These are phyloP conservation scores for Drosophila sproati DNA, from an alignment of 1,140 invertebrate species.

Conservation along the genomic window DNA sequence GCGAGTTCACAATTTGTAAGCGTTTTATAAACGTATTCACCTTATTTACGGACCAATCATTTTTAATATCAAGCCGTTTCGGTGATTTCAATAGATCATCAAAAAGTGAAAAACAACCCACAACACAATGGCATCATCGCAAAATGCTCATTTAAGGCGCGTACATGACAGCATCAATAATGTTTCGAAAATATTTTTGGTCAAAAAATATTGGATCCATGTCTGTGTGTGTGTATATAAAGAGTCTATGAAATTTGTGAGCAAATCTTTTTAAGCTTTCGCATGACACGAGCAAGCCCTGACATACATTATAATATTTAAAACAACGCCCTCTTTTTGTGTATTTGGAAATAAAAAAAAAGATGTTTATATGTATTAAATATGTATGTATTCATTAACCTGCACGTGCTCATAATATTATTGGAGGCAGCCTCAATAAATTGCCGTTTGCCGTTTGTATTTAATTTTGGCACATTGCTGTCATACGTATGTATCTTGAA, in stretches of 20 bases:
- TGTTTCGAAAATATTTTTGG: constrained; percentile 62
- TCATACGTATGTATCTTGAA: constrained; percentile 25
- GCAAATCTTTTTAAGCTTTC: constrained; percentile 80
- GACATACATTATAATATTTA: constrained; percentile 68
- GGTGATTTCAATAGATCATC: constrained; percentile 35
- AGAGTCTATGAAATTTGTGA: constrained; percentile 52
- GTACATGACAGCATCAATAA: constrained; percentile 74
- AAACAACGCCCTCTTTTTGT: constrained; percentile 72
- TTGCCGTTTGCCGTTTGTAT: constrained; percentile 39
- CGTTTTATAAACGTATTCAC: constrained; percentile 51
- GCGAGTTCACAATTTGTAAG: constrained; percentile 25
- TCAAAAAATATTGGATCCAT: constrained; percentile 38
- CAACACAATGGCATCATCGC: constrained; percentile 68
- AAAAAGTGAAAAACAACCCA: constrained; percentile 47
- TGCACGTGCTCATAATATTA: constrained; percentile 76
- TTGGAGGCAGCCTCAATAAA: constrained; percentile 74
- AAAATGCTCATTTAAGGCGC: constrained; percentile 79
- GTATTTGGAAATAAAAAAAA: constrained; percentile 25
- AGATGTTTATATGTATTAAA: constrained; percentile 7
- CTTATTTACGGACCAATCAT: constrained; percentile 47
- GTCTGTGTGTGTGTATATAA: constrained; percentile 18
- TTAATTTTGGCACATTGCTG: constrained; percentile 51
- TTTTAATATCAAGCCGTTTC: constrained; percentile 21
- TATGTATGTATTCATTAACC: constrained; percentile 48
- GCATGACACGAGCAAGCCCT: constrained; percentile 75